Evolutionary conservation across 2,888 invertebrate species (phyloP).

Genomic region (Amphiduros pacificus): DNA sequence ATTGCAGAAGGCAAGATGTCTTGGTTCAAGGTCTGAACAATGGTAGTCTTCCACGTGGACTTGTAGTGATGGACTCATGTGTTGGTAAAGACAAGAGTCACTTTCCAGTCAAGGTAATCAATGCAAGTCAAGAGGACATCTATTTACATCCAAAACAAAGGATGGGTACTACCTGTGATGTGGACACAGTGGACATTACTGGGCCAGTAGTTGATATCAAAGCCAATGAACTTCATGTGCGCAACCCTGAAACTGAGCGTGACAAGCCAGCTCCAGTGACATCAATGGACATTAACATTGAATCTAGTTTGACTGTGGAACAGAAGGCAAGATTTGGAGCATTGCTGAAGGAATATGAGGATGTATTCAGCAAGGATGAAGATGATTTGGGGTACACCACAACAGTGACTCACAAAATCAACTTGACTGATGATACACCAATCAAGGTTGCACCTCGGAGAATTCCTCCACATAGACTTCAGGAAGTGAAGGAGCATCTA

Average conservation of each 20-base stretch:
- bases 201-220: too few relatives aligned
- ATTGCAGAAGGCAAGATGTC: too few relatives aligned
- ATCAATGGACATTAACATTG: not conserved
- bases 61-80: not conserved
- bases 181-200: too few relatives aligned
- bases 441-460: slow-evolving; percentile 2
- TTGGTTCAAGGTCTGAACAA: too few relatives aligned
- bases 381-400: not conserved
- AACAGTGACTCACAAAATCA: not conserved
- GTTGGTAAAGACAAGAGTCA: too few relatives aligned
- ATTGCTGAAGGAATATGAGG: not conserved
- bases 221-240: too few relatives aligned
- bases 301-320: not conserved
- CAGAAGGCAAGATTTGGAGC: not conserved
- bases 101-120: not conserved
- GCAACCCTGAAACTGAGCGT: too few relatives aligned
- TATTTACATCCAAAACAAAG: not conserved
- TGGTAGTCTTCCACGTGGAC: not conserved
- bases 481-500: not conserved
- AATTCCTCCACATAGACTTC: not conserved
- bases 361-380: not conserved
- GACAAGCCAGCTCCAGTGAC: not conserved
- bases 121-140: not conserved
- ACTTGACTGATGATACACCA: not conserved
- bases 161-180: too few relatives aligned